Conservation (phyloP, 2,113 vertebrate species). For the Sakesphorus luctuosus region DNA sequence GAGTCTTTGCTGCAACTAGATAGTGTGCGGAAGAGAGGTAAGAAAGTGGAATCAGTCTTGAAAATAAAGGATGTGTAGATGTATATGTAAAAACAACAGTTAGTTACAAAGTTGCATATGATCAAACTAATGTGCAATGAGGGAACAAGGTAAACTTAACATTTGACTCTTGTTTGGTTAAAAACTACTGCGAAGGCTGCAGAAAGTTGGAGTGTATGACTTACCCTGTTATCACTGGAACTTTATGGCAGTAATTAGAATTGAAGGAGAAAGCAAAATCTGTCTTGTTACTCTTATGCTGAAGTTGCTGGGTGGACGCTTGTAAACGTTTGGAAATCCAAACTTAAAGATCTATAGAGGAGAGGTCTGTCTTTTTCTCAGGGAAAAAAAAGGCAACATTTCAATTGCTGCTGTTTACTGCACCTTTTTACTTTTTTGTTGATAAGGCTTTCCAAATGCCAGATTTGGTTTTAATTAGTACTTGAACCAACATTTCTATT, state of each 20-base stretch:
- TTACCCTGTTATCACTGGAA: neutral
- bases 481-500: slow-evolving; percentile 73
- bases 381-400: neutral
- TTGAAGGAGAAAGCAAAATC: neutral
- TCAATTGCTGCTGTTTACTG: slow-evolving; percentile 13
- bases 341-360: neutral
- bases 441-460: slow-evolving; percentile 59
- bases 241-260: neutral
- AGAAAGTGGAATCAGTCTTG: neutral
- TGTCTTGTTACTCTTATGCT: neutral
- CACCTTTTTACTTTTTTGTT: slow-evolving; percentile 63
- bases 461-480: slow-evolving; percentile 75
- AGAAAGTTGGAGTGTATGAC: neutral
- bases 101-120: neutral
- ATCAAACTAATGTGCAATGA: neutral
- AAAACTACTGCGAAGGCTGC: neutral
- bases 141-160: neutral
- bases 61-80: neutral
- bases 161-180: neutral
- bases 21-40: neutral
- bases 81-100: neutral
- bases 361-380: neutral
- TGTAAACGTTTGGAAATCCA: neutral
- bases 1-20: accelerated
- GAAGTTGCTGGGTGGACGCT: neutral